Evolutionary conservation across 2,888 invertebrate species (phyloP).

Genomic region (Oligia latruncula): DNA sequence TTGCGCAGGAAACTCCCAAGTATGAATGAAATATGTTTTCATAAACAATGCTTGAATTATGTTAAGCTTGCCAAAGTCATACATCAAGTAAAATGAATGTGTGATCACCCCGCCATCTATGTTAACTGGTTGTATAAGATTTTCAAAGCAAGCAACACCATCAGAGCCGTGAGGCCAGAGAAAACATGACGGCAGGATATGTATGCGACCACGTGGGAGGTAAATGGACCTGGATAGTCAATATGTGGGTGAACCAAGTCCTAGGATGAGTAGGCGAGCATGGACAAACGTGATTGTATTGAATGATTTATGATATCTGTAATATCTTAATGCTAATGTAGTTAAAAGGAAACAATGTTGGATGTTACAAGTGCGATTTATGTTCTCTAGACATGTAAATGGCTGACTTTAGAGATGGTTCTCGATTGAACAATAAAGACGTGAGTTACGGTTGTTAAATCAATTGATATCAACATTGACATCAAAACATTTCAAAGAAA

Average conservation of each 20-base stretch:
- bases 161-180: conserved; percentile 29
- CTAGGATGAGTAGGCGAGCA: conserved; percentile 73
- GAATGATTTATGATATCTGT: conserved; percentile 76
- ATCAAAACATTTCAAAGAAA: not conserved
- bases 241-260: conserved; percentile 70
- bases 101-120: conserved; percentile 32
- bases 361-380: conserved; percentile 47
- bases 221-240: conserved; percentile 72
- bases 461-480: conserved; percentile 25
- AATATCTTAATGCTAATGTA: conserved; percentile 73
- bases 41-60: conserved; percentile 64
- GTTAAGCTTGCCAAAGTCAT: conserved; percentile 34
- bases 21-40: conserved; percentile 62
- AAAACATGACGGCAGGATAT: conserved; percentile 58
- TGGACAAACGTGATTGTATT: conserved; percentile 64
- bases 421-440: conserved; percentile 28
- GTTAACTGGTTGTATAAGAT: conserved; percentile 59
- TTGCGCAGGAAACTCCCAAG: conserved; percentile 61
- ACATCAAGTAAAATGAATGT: conserved; percentile 62
- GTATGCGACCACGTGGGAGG: conserved; percentile 72
- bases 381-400: conserved; percentile 49
- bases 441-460: not conserved
- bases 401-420: conserved; percentile 15
- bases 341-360: conserved; percentile 60
- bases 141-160: conserved; percentile 50